A percentile compares a stretch with the other conserved stretches of the same genome.
These are phyloP conservation scores for Porites divaricata DNA, from an alignment of 92 coral and sea anemone species.

Conservation along the genomic window DNA sequence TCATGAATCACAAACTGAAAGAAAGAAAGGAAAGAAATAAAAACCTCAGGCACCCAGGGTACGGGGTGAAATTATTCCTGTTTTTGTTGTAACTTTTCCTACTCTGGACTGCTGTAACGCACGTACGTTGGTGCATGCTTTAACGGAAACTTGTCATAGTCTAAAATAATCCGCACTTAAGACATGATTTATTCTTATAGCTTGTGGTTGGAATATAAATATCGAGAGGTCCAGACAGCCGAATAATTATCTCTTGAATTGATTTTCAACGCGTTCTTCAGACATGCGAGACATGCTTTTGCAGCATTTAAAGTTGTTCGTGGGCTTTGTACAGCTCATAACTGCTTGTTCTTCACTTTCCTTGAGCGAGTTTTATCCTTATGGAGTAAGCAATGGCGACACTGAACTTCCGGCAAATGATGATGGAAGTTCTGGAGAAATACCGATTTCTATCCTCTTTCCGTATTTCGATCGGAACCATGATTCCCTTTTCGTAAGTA, in stretches of 20 bases:
- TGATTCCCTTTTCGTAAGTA: constrained; percentile 76
- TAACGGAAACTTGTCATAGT: neutral
- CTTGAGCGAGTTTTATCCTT: constrained; percentile 72
- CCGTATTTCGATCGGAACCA: constrained; percentile 80
- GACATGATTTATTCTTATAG: neutral
- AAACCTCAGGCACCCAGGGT: too few species aligned
- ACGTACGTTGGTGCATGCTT: too few species aligned
- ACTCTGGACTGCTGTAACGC: too few species aligned
- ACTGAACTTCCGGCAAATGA: constrained; percentile 54
- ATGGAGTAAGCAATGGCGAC: constrained; percentile 54
- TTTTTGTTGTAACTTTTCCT: neutral
- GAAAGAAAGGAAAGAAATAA: too few species aligned
- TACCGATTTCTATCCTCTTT: constrained; percentile 59
- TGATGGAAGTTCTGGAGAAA: constrained; percentile 72
- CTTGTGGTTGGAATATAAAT: neutral
- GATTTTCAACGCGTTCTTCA: too few species aligned
- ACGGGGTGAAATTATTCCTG: too few species aligned
- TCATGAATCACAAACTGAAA: too few species aligned
- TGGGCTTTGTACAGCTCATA: neutral
- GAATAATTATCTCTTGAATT: neutral
- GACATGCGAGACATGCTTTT: neutral
- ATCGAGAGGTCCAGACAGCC: neutral
- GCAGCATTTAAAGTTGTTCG: neutral
- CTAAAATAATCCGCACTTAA: neutral
- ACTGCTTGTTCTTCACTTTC: constrained; percentile 29